Conservation (phyloP, 1,140 invertebrate genomes). For the Cheumatopsyche charites region DNA sequence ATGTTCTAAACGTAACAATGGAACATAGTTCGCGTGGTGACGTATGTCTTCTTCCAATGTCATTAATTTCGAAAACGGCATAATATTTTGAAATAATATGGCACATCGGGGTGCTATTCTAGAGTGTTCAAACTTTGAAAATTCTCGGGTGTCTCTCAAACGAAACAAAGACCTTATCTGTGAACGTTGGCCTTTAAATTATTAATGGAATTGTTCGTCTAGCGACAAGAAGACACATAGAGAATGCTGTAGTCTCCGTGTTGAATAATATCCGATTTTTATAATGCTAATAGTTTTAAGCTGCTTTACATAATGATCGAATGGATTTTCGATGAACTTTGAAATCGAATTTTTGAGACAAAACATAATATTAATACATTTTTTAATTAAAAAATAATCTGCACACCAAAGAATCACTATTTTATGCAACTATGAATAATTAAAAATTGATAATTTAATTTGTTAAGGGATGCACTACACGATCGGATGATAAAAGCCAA, state of each 20-base stretch:
- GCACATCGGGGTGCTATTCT: constrained; percentile 30
- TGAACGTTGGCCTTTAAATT: constrained; percentile 9
- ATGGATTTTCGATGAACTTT: too few relatives aligned
- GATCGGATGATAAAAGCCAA: constrained; percentile 75
- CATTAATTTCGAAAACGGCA: constrained; percentile 23
- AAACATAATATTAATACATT: too few relatives aligned
- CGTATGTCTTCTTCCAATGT: not conserved
- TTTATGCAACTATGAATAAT: too few relatives aligned
- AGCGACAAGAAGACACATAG: not conserved
- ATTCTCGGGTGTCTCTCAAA: constrained; percentile 6
- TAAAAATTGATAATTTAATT: constrained; percentile 4
- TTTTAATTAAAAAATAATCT: too few relatives aligned
- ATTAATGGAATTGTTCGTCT: constrained; percentile 21
- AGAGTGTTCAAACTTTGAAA: constrained; percentile 13
- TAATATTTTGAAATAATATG: constrained; percentile 26
- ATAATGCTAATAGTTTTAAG: too few relatives aligned
- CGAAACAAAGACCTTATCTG: constrained; percentile 33
- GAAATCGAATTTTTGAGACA: too few relatives aligned
- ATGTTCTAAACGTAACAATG: too few relatives aligned
- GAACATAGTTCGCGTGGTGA: not conserved
- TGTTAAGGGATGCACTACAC: constrained; percentile 58
- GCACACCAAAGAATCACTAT: too few relatives aligned
- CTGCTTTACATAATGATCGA: too few relatives aligned
- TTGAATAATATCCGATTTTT: too few relatives aligned
- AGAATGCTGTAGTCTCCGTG: too few relatives aligned